Percentiles rank a stretch among this genome's conserved stretches.
phyloP scores from a whole-genome alignment of 2,888 invertebrate species.

The Eledona agricola region DNA sequence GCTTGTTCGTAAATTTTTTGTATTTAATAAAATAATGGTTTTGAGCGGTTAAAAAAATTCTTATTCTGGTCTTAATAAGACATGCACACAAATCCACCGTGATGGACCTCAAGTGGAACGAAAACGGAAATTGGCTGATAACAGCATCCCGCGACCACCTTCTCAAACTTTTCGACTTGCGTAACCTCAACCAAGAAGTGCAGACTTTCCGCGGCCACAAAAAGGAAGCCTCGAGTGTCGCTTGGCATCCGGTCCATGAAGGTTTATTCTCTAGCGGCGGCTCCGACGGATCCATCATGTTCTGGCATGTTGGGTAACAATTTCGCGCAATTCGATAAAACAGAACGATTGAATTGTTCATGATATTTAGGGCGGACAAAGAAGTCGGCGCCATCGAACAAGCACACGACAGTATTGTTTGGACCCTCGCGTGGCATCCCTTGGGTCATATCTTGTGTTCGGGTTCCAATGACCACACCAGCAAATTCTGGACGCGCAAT shows the following conservation, averaged over 20 bases:
- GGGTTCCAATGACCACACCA: constrained; percentile 99
- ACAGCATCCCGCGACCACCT: constrained; percentile 98
- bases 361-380: constrained; percentile 81
- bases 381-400: constrained; percentile 98
- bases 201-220: constrained; percentile 99
- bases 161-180: constrained; percentile 95
- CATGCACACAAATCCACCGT: constrained; percentile 99
- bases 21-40: too few species aligned
- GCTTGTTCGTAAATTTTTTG: too few species aligned
- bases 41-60: too few species aligned
- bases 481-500: constrained; percentile 99
- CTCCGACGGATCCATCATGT: constrained; percentile 97
- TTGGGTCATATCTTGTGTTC: constrained; percentile 98
- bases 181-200: constrained; percentile 93
- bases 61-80: too few species aligned
- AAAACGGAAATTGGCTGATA: constrained; percentile 98
- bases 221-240: constrained; percentile 96
- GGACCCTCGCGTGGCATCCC: constrained; percentile 99
- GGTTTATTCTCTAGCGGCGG: constrained; percentile 97
- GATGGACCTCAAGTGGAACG: constrained; percentile 99
- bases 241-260: constrained; percentile 99
- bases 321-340: too few species aligned
- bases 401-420: constrained; percentile 98
- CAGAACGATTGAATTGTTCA: constrained; percentile 1
- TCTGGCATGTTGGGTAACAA: constrained; percentile 94